Evolutionary conservation across 2,888 invertebrate species (phyloP), one percentile per base, ranked within the genome.

Genomic region (Julus scanicus): DNA sequence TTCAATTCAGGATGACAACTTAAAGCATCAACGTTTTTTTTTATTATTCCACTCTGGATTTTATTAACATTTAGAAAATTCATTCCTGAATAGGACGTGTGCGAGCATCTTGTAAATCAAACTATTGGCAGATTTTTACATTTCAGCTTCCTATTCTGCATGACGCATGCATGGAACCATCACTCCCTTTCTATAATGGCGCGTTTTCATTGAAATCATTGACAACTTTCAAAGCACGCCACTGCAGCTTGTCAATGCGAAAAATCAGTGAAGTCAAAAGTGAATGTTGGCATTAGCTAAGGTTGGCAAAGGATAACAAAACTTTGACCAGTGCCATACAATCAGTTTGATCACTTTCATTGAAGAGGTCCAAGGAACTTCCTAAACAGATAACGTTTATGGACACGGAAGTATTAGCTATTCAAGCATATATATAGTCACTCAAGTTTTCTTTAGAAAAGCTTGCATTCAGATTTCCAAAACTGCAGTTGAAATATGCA

Each of bases 101-200:
- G 71, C 71, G 17, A 71, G 71, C 71, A 29, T 29, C 71, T 71
- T 71, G 71, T 71, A 71, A 71, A 71, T 71, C 71, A 71, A 71
- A 71, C 71, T 71, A 71, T 71, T 71, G 71, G 71, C 71, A 71
- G 71, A 71, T 71, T 71, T 71, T 71, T 71, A 71, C 71, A 71
- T 71, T 63, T 71, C n/a, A 71, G 71, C 71, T 71, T 71, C 71
- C 71, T 71, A 71, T 71, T 71, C 71, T 71, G 71, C 71, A 71
- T 71, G 71, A 71, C 71, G 71, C 71, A 29, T 71, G 71, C 71
- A 71, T 71, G 71, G 71, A 71, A 29, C 71, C 71, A 71, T 71
- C 71, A 71, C 71, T 71, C 71, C 71, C 29, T 71, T 71, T 71
- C 71, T 71, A 71, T 71, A 71, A 17, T 9, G 71, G 71, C 20